A percentile compares a stretch with the other conserved stretches of the same genome.
Evolutionary conservation across 2,888 invertebrate genomes (phyloP).

Genomic region (Lottia scabra): DNA sequence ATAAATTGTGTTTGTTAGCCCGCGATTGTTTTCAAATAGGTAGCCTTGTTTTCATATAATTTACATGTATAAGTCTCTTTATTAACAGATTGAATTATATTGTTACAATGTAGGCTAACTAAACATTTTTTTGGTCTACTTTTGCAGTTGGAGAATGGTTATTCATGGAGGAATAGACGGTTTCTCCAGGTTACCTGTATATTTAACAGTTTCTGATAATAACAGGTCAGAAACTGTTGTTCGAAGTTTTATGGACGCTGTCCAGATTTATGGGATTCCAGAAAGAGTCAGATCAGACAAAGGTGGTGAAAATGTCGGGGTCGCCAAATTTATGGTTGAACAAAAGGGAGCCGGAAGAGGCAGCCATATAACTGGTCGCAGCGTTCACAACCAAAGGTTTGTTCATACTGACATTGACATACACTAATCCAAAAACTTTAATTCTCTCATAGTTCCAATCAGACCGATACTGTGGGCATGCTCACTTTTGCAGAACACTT

Average conservation of each 20-base stretch:
- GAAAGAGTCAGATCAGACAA: neutral
- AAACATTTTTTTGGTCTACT: neutral
- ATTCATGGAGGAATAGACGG: slow-evolving; percentile 1
- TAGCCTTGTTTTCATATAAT: no score
- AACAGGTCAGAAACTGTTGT: neutral
- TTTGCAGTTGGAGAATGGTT: slow-evolving; percentile 4
- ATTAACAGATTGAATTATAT: neutral
- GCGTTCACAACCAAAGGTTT: neutral
- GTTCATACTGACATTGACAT: neutral
- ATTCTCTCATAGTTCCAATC: neutral
- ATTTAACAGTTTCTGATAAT: neutral
- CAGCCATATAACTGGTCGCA: slow-evolving; percentile 2
- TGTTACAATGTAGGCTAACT: neutral
- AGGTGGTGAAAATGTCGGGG: neutral
- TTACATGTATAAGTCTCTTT: no score
- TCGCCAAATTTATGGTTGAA: neutral
- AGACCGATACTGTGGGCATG: neutral
- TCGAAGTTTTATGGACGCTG: neutral
- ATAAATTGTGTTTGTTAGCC: no score
- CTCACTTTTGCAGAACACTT: neutral
- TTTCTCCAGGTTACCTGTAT: neutral
- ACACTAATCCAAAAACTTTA: neutral
- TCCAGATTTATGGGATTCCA: neutral
- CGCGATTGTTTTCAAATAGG: neutral
- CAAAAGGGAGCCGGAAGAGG: neutral